These are phyloP conservation scores for Trididemnum nubilum DNA, from an alignment of 23 tunicate species.

Conservation along the genomic window DNA sequence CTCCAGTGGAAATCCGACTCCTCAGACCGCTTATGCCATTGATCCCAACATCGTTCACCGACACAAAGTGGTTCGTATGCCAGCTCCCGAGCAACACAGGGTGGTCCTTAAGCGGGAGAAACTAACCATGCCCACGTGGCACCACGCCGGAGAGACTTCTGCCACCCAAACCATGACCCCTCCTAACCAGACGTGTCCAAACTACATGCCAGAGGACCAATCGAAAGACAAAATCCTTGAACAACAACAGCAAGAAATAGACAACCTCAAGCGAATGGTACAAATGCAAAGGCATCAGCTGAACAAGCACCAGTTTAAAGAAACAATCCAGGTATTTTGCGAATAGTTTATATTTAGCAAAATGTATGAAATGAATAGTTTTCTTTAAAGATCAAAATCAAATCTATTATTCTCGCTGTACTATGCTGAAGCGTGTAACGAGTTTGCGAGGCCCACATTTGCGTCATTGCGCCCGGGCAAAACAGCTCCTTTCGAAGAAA, in stretches of 20 bases:
- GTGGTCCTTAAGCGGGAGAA: conserved; percentile 55
- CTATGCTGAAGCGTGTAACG: no score
- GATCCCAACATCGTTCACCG: conserved; percentile 62
- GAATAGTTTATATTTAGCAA: no score
- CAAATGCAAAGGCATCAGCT: conserved; percentile 71
- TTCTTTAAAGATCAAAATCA: no score
- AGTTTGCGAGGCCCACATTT: no score
- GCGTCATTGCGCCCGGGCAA: no score
- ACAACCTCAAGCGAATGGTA: conserved; percentile 77
- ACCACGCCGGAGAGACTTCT: conserved; percentile 26
- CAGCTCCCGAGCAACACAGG: conserved; percentile 52
- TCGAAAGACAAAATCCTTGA: conserved; percentile 71
- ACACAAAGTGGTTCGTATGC: conserved; percentile 59
- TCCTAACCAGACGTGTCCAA: not conserved
- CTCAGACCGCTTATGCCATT: conserved; percentile 53
- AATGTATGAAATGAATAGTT: no score
- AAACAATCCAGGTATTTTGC: conserved; percentile 10
- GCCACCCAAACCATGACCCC: conserved; percentile 21
- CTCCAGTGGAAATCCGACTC: not conserved
- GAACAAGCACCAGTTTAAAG: conserved; percentile 12
- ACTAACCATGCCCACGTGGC: conserved; percentile 78
- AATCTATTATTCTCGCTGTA: no score
- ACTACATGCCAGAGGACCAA: not conserved
- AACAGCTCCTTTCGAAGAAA: no score
- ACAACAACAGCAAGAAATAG: conserved; percentile 86